Evolutionary conservation across 2,888 invertebrate species (phyloP), one percentile per base, ranked within the genome.

Genomic region (Drosophila mimetica): DNA sequence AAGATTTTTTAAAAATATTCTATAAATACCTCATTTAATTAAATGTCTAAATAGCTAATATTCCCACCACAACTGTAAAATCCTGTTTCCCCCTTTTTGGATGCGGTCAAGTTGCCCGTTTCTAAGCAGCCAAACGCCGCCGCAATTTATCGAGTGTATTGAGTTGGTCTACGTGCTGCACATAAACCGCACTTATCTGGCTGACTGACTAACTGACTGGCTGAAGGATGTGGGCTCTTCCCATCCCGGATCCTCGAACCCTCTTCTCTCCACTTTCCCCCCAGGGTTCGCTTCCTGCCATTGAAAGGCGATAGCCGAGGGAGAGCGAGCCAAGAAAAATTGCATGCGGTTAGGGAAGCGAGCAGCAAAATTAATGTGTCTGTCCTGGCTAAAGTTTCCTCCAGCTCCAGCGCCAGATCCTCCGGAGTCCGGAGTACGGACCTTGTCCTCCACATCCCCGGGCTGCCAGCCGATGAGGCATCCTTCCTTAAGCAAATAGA

Each of bases 111-210:
- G 59, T 58, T 61, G 16, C 25, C 42, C 16, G 82, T 63, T 76
- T 75, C 82, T 74, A 75, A 71, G 75, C 71, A 77, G 82, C 64
- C 83, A 75, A 59, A 60, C 65, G 63, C 76, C 71, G 66, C 74
- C 78, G 71, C 83, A 80, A 83, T 83, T 83, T 83, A 83, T 83
- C 86, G 83, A 83, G 81, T 88, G 86, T 88, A 83, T 83, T 83
- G 82, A 82, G 88, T 76, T 66, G 80, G 83, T 54, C 77, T 86
- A 82, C 88, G 82, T 82, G 82, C 82, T 75, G 82, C 83, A 87
- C 83, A 87, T 87, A 82, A 87, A 79, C 82, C 82, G 88, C 82
- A 82, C 82, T 82, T 82, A 82, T 87, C 81, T 87, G 86, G 76
- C 87, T 87, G 86, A 82, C 81, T 82, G 79, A 81, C 87, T 81